Conservation (phyloP, 53 echinoderm and acorn worm species). For the Mesocentrotus franciscanus region DNA sequence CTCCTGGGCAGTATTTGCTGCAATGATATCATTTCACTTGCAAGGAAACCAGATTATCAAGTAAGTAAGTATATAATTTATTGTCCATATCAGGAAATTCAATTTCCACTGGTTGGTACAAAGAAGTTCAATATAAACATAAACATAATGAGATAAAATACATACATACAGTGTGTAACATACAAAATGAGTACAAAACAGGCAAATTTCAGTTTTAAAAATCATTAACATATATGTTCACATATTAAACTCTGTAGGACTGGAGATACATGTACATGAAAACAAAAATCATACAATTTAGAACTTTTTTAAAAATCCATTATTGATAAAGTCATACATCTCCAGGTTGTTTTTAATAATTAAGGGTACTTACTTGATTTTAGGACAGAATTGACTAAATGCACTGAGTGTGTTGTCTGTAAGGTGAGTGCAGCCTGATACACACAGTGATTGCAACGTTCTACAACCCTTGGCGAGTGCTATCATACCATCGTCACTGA, state of each 20-base stretch:
- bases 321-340: not conserved
- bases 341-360: not conserved
- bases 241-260: not conserved
- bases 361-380: constrained; percentile 82
- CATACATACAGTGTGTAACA: no score
- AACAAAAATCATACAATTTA: not conserved
- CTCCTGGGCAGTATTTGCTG: not conserved
- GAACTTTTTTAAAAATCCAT: not conserved
- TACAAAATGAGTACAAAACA: no score
- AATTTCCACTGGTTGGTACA: no score
- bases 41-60: not conserved
- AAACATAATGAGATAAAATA: no score
- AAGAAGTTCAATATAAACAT: no score
- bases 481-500: constrained; percentile 97
- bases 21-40: not conserved
- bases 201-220: no score
- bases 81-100: no score
- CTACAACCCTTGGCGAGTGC: constrained; percentile 82
- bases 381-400: constrained; percentile 90
- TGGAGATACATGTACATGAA: not conserved
- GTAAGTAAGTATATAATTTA: not conserved
- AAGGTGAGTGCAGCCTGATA: constrained; percentile 94
- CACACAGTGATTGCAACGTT: constrained; percentile 84
- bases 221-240: no score
- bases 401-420: constrained; percentile 94